phyloP scores from a whole-genome alignment of 2,113 vertebrate species.

The Datnioides undecimradiatus region DNA sequence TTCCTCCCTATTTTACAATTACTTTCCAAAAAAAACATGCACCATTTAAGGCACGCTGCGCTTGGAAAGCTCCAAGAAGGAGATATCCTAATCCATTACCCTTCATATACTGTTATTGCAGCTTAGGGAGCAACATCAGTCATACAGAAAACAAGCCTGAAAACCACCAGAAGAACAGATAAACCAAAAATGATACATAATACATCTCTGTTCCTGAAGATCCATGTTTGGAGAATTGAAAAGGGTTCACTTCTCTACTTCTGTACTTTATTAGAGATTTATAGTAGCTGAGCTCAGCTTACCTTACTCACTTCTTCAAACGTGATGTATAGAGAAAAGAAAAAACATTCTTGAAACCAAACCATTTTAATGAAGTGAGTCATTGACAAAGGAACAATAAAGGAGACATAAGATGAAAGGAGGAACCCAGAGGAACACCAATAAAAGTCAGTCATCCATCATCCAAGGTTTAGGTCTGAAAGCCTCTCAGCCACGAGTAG shows the following conservation, averaged over 20 bases:
- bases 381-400: slow-evolving; percentile 12
- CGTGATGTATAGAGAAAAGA: neutral
- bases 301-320: neutral
- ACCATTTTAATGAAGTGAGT: neutral
- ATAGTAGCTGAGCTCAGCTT: neutral
- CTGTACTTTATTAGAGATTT: slow-evolving; percentile 28
- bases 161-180: neutral
- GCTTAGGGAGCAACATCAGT: slow-evolving; percentile 13
- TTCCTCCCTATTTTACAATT: slow-evolving; percentile 30
- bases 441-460: slow-evolving; percentile 27
- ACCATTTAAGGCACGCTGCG: slow-evolving; percentile 18
- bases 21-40: slow-evolving; percentile 43
- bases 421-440: neutral
- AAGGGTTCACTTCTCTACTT: slow-evolving; percentile 5
- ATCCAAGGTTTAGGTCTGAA: slow-evolving; percentile 10
- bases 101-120: neutral
- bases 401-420: slow-evolving; percentile 32
- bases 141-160: slow-evolving; percentile 3
- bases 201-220: neutral
- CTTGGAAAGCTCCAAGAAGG: slow-evolving; percentile 1
- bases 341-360: neutral
- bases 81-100: slow-evolving; percentile 5
- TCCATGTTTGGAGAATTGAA: slow-evolving; percentile 36
- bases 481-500: neutral
- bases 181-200: neutral